phyloP scores from a whole-genome alignment of 2,797 vertebrate genomes.

The Clarias platycephalus region DNA sequence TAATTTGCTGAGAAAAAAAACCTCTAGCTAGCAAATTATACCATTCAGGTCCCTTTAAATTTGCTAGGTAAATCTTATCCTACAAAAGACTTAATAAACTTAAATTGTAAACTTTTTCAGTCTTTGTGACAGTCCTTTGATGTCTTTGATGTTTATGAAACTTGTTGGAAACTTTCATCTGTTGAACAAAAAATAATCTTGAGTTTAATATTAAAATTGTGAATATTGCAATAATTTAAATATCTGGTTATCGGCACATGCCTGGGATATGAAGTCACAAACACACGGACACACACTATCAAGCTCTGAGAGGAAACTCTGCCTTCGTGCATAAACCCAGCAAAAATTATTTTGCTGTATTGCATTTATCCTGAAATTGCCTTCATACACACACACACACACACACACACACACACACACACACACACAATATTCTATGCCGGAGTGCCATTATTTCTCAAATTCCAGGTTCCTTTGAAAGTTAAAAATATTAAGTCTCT shows the following conservation, averaged over 20 bases:
- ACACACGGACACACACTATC: slow-evolving; percentile 11
- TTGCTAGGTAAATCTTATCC: neutral
- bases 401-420: slow-evolving; percentile 39
- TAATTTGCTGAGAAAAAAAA: too few species aligned
- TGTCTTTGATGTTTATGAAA: neutral
- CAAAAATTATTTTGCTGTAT: slow-evolving; percentile 53
- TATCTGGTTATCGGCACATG: slow-evolving; percentile 21
- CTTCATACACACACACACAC: slow-evolving; percentile 39
- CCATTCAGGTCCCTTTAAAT: neutral
- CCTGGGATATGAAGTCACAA: neutral
- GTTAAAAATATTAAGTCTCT: slow-evolving; percentile 55
- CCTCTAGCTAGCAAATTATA: neutral
- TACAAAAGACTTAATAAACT: neutral
- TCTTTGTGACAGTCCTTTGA: neutral
- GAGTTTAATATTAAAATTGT: neutral
- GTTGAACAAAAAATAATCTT: neutral
- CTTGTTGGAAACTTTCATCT: neutral
- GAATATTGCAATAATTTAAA: slow-evolving; percentile 1
- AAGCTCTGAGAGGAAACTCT: slow-evolving; percentile 49
- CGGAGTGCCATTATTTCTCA: slow-evolving; percentile 24
- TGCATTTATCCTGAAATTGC: slow-evolving; percentile 57
- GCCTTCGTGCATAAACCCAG: slow-evolving; percentile 75
- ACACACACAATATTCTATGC: slow-evolving; percentile 41
- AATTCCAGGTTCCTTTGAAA: slow-evolving; percentile 34
- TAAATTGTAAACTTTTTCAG: neutral